Evolutionary conservation across 2,888 invertebrate species (phyloP), one percentile per base, ranked within the genome.

Genomic region (Heliconius aoede): DNA sequence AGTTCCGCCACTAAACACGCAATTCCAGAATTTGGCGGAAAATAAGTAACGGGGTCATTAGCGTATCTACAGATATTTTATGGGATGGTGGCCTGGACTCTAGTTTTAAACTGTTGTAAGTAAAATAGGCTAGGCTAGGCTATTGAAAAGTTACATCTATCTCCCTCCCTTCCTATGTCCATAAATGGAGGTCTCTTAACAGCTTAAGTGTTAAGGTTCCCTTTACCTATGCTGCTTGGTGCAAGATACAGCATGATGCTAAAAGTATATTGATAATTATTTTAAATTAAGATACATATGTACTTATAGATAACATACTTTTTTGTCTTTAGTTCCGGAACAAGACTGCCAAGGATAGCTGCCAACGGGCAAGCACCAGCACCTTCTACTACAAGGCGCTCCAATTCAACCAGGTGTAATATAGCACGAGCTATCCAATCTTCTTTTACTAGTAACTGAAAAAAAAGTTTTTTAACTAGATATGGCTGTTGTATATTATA

Each of bases 381-480:
- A 0, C 98, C 98, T 90, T 99, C 98, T 0, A 98, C 97, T 4
- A 98, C 97, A 79, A 97, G 96, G 85, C 97, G 97, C 87, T 98
- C 98, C 81, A 95, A 93, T 88, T 98, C 98, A 1, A 97, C 95
- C 77, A 98, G 89, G 79, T 97, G 95, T 74, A 98, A 90, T 73
- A 98, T 97, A 5, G 97, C 95, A 79, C 97, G 95, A 1, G 98
- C 97, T 82, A 98, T 96, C 96, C 96, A 97, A 85, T 98, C 97
- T 88, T 97, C 98, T 85, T 96, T 96, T 0, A 98, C 97, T 36
- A 97, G 95, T 73, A 97, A 91, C 95, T 95, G 83, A 60, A 81
- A 82, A 40, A 13, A 67, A n/a, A 15, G 11, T 62, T 24, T 24
- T 15, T 15, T 18, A 71, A 30, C 4, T 26, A n/a, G n/a, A n/a